Percentiles rank a stretch among this genome's conserved stretches.
These are phyloP conservation scores for Syndactyla subalaris DNA, from an alignment of 2,797 vertebrate species.

Conservation along the genomic window DNA sequence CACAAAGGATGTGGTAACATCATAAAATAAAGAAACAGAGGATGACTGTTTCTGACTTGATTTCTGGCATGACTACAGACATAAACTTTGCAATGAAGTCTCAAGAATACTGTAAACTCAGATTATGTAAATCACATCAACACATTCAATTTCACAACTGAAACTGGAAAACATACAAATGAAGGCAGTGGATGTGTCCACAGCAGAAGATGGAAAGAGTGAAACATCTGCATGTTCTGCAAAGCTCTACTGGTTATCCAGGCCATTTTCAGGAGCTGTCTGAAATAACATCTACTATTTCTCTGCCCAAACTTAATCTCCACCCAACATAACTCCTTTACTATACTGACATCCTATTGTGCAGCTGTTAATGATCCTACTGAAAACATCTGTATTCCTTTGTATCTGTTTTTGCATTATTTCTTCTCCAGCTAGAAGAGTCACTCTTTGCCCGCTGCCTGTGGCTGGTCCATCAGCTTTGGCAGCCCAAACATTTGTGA, in stretches of 20 bases:
- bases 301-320: background rate
- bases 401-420: background rate
- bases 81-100: background rate
- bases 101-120: background rate
- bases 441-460: background rate
- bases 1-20: background rate
- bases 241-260: background rate
- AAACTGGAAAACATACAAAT: background rate
- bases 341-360: background rate
- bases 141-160: background rate
- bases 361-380: background rate
- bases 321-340: background rate
- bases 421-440: background rate
- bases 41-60: background rate
- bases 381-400: background rate
- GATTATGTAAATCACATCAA: background rate
- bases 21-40: background rate
- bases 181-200: background rate
- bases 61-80: background rate
- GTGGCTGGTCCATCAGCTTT: background rate
- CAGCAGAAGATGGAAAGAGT: background rate
- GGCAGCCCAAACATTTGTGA: background rate
- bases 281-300: background rate
- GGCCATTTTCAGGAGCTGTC: background rate
- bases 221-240: background rate